Evolutionary conservation across 2,113 vertebrate genomes (phyloP), one percentile per base, ranked within the genome.

Genomic region (Sebastes schlegelii): DNA sequence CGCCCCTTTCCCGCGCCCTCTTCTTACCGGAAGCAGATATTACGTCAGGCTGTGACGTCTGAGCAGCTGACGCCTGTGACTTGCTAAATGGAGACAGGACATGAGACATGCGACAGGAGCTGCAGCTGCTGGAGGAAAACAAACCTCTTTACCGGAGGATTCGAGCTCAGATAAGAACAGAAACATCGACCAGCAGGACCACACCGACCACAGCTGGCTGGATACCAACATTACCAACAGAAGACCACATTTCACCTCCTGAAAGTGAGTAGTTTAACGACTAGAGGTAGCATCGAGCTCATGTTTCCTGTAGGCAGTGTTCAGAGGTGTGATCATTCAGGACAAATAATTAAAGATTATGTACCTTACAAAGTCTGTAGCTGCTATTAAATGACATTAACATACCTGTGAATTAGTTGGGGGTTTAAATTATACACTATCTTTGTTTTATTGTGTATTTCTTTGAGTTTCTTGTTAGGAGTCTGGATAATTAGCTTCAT

Each of bases 31-130:
- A 88, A 76, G 72, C 0, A 13, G 9, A 8, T 5, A 26, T 4
- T 5, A 64, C 52, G 67, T 66, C 1, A 1, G 0, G 12, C 0
- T 0, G 6, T 80, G 77, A 82, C 80, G 80, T 65, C 4, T 6
- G 4, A 1, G 40, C 55, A 19, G 7, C 5, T 51, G 57, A 26
- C 11, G 84, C 2, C 66, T 74, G 80, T 91, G 90, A 93, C 90
- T 91, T 89, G 88, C 82, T 79, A 90, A 92, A 92, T 89, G 86
- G 79, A 87, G 84, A 78, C 0, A 42, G 76, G 49, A 70, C 26
- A 26, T 26, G 26, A 26, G 26, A 26, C 26, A 26, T 26, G 26
- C 26, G 26, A 26, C 26, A 26, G 26, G 26, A 26, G 26, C 26
- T 26, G 26, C 26, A 26, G 74, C 46, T n/a, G 0, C 9, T 23